A percentile compares a stretch with the other conserved stretches of the same genome.
Conservation (phyloP, 2,113 vertebrate species). For the Myocastor coypus region DNA sequence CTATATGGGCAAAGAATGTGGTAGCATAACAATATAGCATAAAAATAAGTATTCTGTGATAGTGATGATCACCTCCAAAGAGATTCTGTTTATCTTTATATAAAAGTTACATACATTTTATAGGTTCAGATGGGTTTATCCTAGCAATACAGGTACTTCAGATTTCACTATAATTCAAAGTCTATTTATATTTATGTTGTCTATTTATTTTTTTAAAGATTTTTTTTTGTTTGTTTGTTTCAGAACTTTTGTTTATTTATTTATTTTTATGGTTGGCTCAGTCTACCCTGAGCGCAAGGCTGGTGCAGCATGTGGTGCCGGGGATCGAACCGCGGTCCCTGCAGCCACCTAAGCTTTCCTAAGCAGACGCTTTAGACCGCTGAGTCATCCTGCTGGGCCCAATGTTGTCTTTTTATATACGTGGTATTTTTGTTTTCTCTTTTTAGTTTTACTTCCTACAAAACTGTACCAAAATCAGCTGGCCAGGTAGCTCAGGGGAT, state of each 20-base stretch:
- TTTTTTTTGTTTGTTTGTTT: no score
- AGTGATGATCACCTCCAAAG: not conserved
- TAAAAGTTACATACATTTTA: not conserved
- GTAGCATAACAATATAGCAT: not conserved
- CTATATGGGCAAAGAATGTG: not conserved
- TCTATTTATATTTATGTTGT: not conserved
- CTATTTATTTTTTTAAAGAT: no score
- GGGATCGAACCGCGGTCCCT: no score
- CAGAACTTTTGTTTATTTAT: no score
- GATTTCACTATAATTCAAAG: not conserved
- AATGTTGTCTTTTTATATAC: not conserved
- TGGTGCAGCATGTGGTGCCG: no score
- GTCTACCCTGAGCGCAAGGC: no score
- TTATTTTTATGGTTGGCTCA: no score
- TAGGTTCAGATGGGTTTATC: not conserved
- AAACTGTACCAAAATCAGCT: not conserved
- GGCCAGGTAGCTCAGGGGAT: no score
- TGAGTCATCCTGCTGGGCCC: no score
- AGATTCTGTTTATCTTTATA: not conserved
- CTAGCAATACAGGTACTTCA: not conserved
- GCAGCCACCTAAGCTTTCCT: no score
- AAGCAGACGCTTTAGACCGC: no score
- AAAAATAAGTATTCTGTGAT: not conserved
- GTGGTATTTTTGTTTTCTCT: not conserved
- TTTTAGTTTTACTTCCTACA: constrained; percentile 5